Evolutionary conservation across 2,888 invertebrate species (phyloP).

Genomic region (Ormyrus pomaceus): DNA sequence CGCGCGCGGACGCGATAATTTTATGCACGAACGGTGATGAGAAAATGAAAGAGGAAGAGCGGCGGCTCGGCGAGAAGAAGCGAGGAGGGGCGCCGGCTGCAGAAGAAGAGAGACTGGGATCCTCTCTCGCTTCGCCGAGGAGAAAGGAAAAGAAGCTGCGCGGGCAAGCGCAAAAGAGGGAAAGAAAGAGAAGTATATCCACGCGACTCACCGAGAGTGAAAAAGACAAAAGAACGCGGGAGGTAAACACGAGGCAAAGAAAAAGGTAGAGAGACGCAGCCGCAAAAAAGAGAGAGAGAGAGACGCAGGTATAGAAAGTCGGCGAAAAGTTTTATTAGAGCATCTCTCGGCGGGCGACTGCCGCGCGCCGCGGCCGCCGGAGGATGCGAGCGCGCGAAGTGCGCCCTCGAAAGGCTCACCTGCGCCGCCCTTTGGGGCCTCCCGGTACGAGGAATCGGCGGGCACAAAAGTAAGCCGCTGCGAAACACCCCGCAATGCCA

Average conservation of each 20-base stretch:
- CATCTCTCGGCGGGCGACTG: slow-evolving; percentile 44
- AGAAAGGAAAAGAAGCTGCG: too few species aligned
- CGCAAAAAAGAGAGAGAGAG: slow-evolving; percentile 2
- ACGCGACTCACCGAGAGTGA: neutral
- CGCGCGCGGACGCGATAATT: slow-evolving; percentile 37
- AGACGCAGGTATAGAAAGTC: slow-evolving; percentile 11
- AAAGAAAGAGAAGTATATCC: too few species aligned
- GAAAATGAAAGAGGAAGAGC: slow-evolving; percentile 17
- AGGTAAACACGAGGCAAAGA: slow-evolving; percentile 17
- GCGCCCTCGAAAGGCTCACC: too few species aligned
- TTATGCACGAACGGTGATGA: slow-evolving; percentile 28
- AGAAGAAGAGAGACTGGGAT: neutral
- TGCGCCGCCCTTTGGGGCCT: too few species aligned
- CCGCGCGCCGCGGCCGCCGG: neutral
- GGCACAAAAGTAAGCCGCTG: too few species aligned
- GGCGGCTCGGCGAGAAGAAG: neutral
- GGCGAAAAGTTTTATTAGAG: slow-evolving; percentile 62
- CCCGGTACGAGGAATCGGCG: too few species aligned
- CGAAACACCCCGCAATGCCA: too few species aligned
- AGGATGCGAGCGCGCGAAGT: too few species aligned
- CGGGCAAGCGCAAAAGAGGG: too few species aligned
- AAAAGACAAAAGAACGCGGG: slow-evolving; percentile 27
- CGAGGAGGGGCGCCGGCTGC: neutral
- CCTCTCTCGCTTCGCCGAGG: too few species aligned
- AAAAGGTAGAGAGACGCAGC: neutral